Evolutionary conservation across 2,797 vertebrate genomes (phyloP).

Genomic region (Gymnoscopelus microlampas): DNA sequence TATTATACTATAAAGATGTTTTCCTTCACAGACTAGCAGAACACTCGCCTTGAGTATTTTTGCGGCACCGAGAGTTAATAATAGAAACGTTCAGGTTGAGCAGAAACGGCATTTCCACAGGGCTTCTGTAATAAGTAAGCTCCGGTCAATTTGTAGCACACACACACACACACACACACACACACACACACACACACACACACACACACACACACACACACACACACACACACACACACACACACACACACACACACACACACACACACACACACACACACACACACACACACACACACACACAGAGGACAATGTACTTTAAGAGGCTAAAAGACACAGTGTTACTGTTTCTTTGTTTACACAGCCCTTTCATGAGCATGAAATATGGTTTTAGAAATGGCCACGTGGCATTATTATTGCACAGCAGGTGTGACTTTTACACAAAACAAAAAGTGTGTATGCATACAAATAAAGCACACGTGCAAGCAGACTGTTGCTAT

Average conservation of each 20-base stretch:
- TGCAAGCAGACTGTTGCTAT: no score
- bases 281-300: constrained; percentile 27
- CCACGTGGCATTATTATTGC: no score
- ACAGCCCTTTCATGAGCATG: no score
- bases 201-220: constrained; percentile 28
- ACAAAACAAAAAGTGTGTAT: no score
- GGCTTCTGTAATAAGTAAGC: constrained; percentile 72
- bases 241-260: constrained; percentile 22
- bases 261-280: constrained; percentile 41
- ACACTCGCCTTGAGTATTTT: constrained; percentile 78
- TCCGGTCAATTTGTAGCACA: constrained; percentile 40
- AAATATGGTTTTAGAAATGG: no score
- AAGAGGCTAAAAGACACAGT: no score
- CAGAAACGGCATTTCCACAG: constrained; percentile 81
- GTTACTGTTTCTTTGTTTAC: no score
- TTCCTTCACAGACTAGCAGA: constrained; percentile 83
- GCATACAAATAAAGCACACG: no score
- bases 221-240: constrained; percentile 12
- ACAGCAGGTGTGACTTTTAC: neutral
- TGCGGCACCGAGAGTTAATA: constrained; percentile 85
- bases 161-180: constrained; percentile 21
- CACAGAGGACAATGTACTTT: neutral
- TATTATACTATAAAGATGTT: constrained; percentile 86
- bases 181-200: constrained; percentile 15
- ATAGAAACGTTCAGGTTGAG: constrained; percentile 86